phyloP scores from a whole-genome alignment of 2,888 invertebrate species.

The Cheilosia urbana region DNA sequence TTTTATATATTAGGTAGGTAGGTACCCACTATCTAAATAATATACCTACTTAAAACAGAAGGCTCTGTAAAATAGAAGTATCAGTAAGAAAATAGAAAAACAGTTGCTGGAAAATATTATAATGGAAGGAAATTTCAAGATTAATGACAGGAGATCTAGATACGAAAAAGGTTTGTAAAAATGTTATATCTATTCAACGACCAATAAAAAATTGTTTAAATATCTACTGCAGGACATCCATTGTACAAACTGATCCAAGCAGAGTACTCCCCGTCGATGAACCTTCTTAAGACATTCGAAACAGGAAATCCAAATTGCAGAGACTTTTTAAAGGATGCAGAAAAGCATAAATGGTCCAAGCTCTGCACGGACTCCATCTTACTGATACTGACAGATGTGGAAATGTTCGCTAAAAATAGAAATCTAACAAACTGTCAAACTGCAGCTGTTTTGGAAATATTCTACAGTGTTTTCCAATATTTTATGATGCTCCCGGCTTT shows the following conservation, averaged over 20 bases:
- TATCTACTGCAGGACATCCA: constrained; percentile 17
- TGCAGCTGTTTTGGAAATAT: constrained; percentile 53
- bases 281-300: constrained; percentile 38
- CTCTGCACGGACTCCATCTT: background rate
- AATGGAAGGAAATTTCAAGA: background rate
- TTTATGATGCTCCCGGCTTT: constrained; percentile 21
- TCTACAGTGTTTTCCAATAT: constrained; percentile 46
- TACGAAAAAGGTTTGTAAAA: constrained; percentile 31
- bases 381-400: constrained; percentile 14
- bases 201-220: background rate
- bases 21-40: too few relatives aligned
- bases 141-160: background rate
- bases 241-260: background rate
- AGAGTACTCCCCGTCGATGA: constrained; percentile 36
- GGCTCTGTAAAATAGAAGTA: background rate
- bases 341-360: constrained; percentile 1
- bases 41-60: too few relatives aligned
- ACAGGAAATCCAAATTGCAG: background rate
- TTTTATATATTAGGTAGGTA: too few relatives aligned
- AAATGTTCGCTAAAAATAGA: background rate
- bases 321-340: constrained; percentile 8
- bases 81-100: background rate
- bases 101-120: background rate
- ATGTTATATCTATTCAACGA: background rate
- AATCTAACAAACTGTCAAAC: constrained; percentile 27